These are phyloP conservation scores for Ceratosolen solmsi DNA, from an alignment of 1,140 invertebrate species.

Conservation along the genomic window DNA sequence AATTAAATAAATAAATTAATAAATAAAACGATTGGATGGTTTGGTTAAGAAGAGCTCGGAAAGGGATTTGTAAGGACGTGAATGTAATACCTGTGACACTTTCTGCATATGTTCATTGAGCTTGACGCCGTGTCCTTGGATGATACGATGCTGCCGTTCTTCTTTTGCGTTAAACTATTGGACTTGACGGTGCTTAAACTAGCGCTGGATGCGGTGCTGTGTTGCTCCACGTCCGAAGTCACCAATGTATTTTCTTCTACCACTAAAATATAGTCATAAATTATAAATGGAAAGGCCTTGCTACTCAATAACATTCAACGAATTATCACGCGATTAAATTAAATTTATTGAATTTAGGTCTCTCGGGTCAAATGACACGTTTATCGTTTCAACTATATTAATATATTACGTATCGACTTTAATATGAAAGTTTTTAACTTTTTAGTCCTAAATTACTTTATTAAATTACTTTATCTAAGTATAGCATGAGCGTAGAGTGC, in stretches of 20 bases:
- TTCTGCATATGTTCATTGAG: slow-evolving; percentile 77
- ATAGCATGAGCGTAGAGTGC: too few relatives aligned
- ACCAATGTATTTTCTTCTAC: slow-evolving; percentile 60
- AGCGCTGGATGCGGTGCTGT: slow-evolving; percentile 69
- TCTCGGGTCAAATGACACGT: too few relatives aligned
- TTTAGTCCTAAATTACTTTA: too few relatives aligned
- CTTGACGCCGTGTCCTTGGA: slow-evolving; percentile 68
- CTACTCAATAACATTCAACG: neutral
- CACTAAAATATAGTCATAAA: slow-evolving; percentile 44
- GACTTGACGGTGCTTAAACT: slow-evolving; percentile 71
- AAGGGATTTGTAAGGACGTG: neutral
- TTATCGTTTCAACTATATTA: too few relatives aligned
- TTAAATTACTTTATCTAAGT: too few relatives aligned
- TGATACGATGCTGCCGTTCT: slow-evolving; percentile 61
- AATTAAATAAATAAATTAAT: too few relatives aligned
- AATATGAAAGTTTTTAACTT: too few relatives aligned
- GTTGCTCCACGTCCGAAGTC: slow-evolving; percentile 68
- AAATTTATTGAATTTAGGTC: neutral
- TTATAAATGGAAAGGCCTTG: neutral
- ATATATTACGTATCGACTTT: too few relatives aligned
- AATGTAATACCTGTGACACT: slow-evolving; percentile 75
- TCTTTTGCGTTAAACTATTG: slow-evolving; percentile 65
- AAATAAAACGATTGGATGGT: too few relatives aligned
- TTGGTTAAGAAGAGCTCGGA: too few relatives aligned
- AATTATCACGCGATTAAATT: neutral